Conservation (phyloP, 2,113 vertebrate species). For the Sylvilagus bachmani region DNA sequence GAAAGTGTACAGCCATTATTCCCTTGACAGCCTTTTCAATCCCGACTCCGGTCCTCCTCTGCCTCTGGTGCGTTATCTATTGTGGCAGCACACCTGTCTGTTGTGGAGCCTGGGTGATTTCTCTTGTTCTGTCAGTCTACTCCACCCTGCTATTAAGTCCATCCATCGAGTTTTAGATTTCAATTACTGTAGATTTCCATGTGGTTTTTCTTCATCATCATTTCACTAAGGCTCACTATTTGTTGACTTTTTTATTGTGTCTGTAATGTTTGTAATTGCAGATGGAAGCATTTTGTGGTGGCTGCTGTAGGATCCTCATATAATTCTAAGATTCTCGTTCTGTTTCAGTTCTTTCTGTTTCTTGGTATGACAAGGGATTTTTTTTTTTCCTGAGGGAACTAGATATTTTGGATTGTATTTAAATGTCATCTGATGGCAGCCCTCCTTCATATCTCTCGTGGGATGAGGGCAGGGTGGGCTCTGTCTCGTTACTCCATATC, state of each 20-base stretch:
- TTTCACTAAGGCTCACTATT: background rate
- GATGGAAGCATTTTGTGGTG: background rate
- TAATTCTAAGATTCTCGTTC: constrained; percentile 35
- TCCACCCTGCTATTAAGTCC: background rate
- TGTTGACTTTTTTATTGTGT: background rate
- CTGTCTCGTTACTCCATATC: background rate
- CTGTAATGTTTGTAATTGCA: background rate
- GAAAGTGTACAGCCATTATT: background rate
- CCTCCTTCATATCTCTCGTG: background rate
- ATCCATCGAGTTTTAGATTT: background rate
- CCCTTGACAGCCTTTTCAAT: background rate
- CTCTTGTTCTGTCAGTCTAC: background rate
- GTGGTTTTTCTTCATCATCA: background rate
- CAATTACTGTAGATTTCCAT: background rate
- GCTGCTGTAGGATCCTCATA: background rate
- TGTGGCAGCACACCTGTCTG: background rate
- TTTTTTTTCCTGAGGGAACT: background rate
- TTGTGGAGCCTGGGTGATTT: background rate
- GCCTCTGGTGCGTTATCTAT: background rate
- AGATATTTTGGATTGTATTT: background rate
- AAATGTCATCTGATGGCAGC: background rate
- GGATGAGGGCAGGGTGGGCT: too few species aligned
- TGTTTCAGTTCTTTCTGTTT: background rate
- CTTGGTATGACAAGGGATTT: background rate
- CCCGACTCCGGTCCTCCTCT: background rate